phyloP scores from a whole-genome alignment of 2,888 invertebrate genomes.

The Carpatolechia fugitivella region DNA sequence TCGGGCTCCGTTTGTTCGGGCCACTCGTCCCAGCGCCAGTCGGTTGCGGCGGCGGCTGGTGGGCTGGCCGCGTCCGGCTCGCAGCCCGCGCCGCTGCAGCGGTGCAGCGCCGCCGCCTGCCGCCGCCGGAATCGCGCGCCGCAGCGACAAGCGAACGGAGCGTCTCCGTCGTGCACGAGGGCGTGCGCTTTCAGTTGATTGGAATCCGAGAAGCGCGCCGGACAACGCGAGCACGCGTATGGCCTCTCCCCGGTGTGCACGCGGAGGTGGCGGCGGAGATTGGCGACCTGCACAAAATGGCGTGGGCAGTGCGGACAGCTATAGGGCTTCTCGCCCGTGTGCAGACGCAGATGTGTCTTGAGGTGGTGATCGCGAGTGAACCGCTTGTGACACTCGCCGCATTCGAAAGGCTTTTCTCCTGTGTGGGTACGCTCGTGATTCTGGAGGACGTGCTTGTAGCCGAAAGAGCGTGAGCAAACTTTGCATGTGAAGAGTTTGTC shows the following conservation, averaged over 20 bases:
- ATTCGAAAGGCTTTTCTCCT: conserved; percentile 96
- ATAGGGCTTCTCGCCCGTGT: conserved; percentile 96
- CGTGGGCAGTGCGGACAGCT: conserved; percentile 94
- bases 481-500: conserved; percentile 94
- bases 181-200: conserved; percentile 95
- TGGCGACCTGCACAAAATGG: conserved; percentile 96
- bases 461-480: conserved; percentile 92
- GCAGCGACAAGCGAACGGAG: conserved; percentile 92
- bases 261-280: conserved; percentile 90
- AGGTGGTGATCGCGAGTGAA: conserved; percentile 96
- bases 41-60: conserved; percentile 62
- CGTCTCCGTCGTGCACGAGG: conserved; percentile 93
- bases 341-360: conserved; percentile 94
- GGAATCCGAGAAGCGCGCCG: conserved; percentile 92
- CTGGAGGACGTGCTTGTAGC: conserved; percentile 96
- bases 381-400: conserved; percentile 93
- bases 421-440: conserved; percentile 97
- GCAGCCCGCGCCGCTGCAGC: conserved; percentile 81
- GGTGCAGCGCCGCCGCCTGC: conserved; percentile 92
- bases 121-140: conserved; percentile 89
- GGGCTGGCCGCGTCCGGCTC: conserved; percentile 66
- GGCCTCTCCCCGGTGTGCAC: conserved; percentile 96
- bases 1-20: conserved; percentile 96
- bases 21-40: conserved; percentile 73
- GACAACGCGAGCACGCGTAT: conserved; percentile 91